Percentiles rank a stretch among this genome's conserved stretches.
These are phyloP conservation scores for Calosoma granatense DNA, from an alignment of 1,140 invertebrate genomes.

Conservation along the genomic window DNA sequence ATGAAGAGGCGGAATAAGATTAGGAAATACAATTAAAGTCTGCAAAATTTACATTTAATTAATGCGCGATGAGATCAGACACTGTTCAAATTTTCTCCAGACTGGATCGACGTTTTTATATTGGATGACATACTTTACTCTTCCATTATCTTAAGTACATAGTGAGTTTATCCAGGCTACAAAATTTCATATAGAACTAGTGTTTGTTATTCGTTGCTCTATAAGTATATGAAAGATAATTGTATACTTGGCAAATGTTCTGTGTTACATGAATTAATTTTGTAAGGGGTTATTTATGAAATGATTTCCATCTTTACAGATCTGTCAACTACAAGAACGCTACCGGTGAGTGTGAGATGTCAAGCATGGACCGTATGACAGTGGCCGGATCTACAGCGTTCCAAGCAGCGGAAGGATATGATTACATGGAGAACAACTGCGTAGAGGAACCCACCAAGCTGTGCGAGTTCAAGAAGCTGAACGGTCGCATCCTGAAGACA, in stretches of 20 bases:
- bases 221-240: too few species aligned
- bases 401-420: constrained; percentile 56
- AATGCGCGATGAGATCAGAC: background rate
- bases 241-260: too few species aligned
- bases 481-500: constrained; percentile 81
- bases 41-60: constrained; percentile 5
- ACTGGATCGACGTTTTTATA: too few species aligned
- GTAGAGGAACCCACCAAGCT: constrained; percentile 81
- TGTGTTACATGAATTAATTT: too few species aligned
- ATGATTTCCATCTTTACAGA: too few species aligned
- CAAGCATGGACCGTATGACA: constrained; percentile 82
- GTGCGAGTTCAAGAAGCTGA: constrained; percentile 85
- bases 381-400: constrained; percentile 66
- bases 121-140: too few species aligned
- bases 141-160: too few species aligned
- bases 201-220: too few species aligned
- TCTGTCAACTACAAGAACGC: constrained; percentile 82
- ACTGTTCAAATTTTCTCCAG: too few species aligned
- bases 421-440: constrained; percentile 86
- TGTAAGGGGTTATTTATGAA: too few species aligned
- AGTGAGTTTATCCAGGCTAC: too few species aligned
- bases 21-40: constrained; percentile 1
- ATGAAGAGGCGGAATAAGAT: constrained; percentile 1
- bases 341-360: constrained; percentile 75
- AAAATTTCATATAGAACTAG: too few species aligned